These are phyloP conservation scores for Andrena cerasifolii DNA, from an alignment of 1,140 invertebrate genomes.

Conservation along the genomic window DNA sequence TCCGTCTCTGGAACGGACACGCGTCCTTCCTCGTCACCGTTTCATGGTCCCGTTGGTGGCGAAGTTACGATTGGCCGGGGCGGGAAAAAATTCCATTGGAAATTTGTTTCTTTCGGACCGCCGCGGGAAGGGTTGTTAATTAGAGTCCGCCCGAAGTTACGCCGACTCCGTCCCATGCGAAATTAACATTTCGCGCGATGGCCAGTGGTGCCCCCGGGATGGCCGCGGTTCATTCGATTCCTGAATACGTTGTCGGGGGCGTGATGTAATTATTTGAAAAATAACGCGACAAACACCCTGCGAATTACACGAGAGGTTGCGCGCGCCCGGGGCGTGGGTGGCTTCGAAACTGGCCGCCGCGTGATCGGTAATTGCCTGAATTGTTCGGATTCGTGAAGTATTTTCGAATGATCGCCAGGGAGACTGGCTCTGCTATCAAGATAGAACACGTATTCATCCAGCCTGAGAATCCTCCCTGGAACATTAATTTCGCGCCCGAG, in stretches of 20 bases:
- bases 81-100: background rate
- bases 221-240: conserved; percentile 5
- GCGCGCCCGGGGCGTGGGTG: no score
- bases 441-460: no score
- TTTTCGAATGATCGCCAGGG: background rate
- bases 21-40: background rate
- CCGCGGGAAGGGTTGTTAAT: conserved; percentile 16
- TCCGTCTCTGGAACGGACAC: background rate
- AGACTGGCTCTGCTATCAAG: no score
- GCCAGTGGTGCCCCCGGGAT: conserved; percentile 7
- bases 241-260: background rate
- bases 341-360: background rate
- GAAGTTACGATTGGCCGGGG: conserved; percentile 1
- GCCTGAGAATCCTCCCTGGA: no score
- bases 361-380: background rate
- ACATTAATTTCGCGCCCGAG: no score
- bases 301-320: background rate
- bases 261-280: conserved; percentile 29
- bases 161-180: background rate
- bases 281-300: background rate
- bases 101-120: background rate
- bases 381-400: background rate
- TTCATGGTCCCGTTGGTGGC: background rate
- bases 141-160: conserved; percentile 11
- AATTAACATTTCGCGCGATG: conserved; percentile 13